Evolutionary conservation across 2,888 invertebrate genomes (phyloP), one percentile per base, ranked within the genome.

Genomic region (Seira sanloemensis): DNA sequence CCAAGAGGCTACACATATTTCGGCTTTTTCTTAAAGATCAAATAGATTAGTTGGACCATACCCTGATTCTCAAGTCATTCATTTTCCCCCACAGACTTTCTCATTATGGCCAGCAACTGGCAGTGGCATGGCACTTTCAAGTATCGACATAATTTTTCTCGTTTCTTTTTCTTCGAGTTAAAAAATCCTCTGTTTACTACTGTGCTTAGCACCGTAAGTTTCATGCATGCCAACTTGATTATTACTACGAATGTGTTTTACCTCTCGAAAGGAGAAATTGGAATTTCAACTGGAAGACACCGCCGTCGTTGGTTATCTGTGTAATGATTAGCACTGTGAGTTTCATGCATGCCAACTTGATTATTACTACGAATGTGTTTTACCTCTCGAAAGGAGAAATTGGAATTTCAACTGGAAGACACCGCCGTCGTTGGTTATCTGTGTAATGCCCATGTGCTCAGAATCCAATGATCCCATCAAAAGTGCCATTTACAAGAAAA

Each of bases 401-500:
- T n/a, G n/a, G n/a, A n/a, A n/a, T 58, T 9, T 58, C 58, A 16
- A 58, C 2, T 58, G 58, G 37, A 58, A 58, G n/a, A 58, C 4
- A 18, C 58, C 58, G 58, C 58, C 58, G 58, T 18, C 16, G 58
- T 58, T 18, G 12, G 37, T 37, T 7, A 37, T 58, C 7, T 58
- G 58, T 58, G 58, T n/a, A 58, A 58, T 58, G 69, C 37, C 67
- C 67, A 67, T 46, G 58, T 18, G 58, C 58, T 58, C 58, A 58
- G 37, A 58, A 58, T 58, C 58, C 74, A 82, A 81, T 78, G 85
- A 85, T 81, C 78, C 81, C 81, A 85, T 85, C 80, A 81, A 69
- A 80, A 84, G 75, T 84, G 86, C 82, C 84, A 86, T 86, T 86
- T 86, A 84, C 78, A 86, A 84, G 86, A 84, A 81, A 86, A 84